phyloP scores from a whole-genome alignment of 1,140 invertebrate genomes.

The Brachionus angularis region DNA sequence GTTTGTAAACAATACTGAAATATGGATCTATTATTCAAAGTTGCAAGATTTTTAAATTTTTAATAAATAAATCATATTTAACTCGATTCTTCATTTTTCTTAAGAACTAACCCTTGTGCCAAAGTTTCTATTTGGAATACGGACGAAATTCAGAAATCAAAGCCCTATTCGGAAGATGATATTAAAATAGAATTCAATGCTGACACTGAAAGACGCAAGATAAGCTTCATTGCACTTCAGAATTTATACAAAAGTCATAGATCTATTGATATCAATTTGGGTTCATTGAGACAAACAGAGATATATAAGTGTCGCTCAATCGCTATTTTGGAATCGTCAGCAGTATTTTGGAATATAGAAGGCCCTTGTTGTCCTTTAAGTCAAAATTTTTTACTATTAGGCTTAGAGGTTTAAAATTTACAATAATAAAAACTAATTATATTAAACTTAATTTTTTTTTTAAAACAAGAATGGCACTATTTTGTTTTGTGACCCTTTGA shows the following conservation, averaged over 20 bases:
- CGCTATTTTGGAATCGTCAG: constrained; percentile 50
- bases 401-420: constrained; percentile 49
- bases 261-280: constrained; percentile 32
- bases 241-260: background rate
- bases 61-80: background rate
- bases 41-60: constrained; percentile 44
- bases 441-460: too few relatives aligned
- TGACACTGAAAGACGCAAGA: background rate
- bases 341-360: constrained; percentile 53
- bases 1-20: constrained; percentile 50
- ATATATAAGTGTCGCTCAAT: constrained; percentile 49
- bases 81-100: constrained; percentile 3
- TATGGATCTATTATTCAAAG: constrained; percentile 58
- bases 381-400: constrained; percentile 53
- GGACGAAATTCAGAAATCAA: constrained; percentile 48
- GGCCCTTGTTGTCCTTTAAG: constrained; percentile 51
- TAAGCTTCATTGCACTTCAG: background rate
- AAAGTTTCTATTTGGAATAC: constrained; percentile 53
- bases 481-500: constrained; percentile 6
- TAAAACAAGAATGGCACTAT: background rate
- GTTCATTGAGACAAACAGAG: constrained; percentile 46
- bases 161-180: constrained; percentile 48
- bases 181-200: constrained; percentile 45
- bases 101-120: constrained; percentile 55
- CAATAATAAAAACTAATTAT: too few relatives aligned